Evolutionary conservation across 2,113 vertebrate genomes (phyloP).

Genomic region (Callocephalon fimbriatum): DNA sequence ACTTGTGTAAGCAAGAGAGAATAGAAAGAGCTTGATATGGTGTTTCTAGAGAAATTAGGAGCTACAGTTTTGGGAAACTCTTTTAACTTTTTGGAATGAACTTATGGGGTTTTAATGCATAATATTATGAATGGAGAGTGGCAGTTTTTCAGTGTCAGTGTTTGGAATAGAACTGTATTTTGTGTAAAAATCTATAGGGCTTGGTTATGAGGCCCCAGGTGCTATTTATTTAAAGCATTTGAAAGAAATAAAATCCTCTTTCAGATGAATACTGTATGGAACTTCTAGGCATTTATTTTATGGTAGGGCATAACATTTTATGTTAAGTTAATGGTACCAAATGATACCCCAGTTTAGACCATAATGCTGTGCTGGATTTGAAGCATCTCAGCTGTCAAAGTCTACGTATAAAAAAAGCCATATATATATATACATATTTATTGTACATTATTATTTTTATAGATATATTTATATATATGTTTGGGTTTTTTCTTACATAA

Average conservation of each 20-base stretch:
- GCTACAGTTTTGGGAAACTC: neutral
- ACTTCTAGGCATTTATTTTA: neutral
- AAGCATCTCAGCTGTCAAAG: neutral
- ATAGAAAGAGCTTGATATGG: neutral
- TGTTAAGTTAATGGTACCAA: neutral
- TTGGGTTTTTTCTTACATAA: neutral
- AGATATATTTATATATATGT: too few relatives aligned
- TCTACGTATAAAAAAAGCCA: neutral
- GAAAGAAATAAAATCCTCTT: neutral
- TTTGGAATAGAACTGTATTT: neutral
- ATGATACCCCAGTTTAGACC: neutral
- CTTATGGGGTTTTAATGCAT: neutral
- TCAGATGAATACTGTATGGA: neutral
- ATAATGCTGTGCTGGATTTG: neutral
- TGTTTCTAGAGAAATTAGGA: neutral
- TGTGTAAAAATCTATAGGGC: neutral
- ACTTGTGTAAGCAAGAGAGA: neutral
- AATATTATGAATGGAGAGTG: neutral
- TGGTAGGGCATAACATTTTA: neutral
- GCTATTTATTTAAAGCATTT: neutral
- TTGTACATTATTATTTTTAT: too few relatives aligned
- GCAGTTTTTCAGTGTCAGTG: neutral
- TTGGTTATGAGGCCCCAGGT: neutral
- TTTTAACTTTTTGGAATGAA: neutral
- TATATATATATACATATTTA: neutral